Evolutionary conservation across 2,888 invertebrate genomes (phyloP).

Genomic region (Argyresthia goedartella): DNA sequence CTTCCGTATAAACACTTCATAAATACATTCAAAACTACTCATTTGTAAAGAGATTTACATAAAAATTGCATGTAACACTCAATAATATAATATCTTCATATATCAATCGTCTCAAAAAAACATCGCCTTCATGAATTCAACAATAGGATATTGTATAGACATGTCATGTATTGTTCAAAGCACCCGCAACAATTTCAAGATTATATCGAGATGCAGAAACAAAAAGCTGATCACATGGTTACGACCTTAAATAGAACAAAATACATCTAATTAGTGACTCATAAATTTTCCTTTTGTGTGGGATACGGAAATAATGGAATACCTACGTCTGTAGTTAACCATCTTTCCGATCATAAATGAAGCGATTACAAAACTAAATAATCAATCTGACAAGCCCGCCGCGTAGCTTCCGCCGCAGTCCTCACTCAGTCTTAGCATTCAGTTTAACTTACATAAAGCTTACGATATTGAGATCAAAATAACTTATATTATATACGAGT

Average conservation of each 20-base stretch:
- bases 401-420: slow-evolving; percentile 20
- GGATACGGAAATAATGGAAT: no score
- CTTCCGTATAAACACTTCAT: slow-evolving; percentile 31
- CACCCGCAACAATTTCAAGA: slow-evolving; percentile 9
- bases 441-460: no score
- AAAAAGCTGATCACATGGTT: slow-evolving; percentile 2
- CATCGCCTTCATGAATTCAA: slow-evolving; percentile 21
- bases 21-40: slow-evolving; percentile 43
- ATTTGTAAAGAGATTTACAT: slow-evolving; percentile 37
- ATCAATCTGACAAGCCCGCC: no score
- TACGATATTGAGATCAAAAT: slow-evolving; percentile 27
- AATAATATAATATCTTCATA: slow-evolving; percentile 41
- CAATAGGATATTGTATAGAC: slow-evolving; percentile 32
- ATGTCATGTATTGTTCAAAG: slow-evolving; percentile 19
- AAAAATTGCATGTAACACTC: slow-evolving; percentile 50
- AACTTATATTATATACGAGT: background rate
- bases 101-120: slow-evolving; percentile 32
- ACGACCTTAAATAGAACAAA: slow-evolving; percentile 3
- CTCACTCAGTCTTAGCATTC: slow-evolving; percentile 36
- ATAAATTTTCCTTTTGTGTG: no score
- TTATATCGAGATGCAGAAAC: slow-evolving; percentile 13
- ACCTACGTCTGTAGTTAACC: no score
- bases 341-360: no score
- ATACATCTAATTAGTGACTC: background rate
- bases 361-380: no score